Percentiles rank a stretch among this genome's conserved stretches.
Conservation (phyloP, 2,113 vertebrate species). For the Saguinus midas region DNA sequence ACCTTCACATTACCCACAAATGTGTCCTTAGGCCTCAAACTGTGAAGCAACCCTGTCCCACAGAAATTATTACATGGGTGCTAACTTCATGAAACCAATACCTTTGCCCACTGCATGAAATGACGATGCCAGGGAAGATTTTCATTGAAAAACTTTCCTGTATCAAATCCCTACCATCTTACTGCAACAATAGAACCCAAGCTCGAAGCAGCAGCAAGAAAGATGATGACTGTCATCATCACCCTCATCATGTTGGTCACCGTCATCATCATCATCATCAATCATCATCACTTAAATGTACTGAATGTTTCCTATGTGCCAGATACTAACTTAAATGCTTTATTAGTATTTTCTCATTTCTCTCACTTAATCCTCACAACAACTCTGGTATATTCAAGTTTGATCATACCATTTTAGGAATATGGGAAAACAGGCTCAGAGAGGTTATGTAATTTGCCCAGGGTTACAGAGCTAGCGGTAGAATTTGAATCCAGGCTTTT, state of each 20-base stretch:
- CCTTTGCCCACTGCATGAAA: not conserved
- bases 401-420: slow-evolving; percentile 7
- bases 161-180: slow-evolving; percentile 11
- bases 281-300: not conserved
- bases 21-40: not conserved
- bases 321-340: not conserved
- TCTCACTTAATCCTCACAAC: not conserved
- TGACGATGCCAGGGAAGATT: not conserved
- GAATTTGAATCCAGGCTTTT: not conserved
- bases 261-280: not conserved
- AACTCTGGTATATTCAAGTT: not conserved
- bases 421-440: not conserved
- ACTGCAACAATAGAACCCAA: not conserved
- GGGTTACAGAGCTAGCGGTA: not conserved
- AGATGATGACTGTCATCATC: not conserved
- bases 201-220: not conserved
- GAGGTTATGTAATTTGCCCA: not conserved
- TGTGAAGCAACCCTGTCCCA: not conserved
- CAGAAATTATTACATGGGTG: not conserved
- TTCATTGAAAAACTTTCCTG: not conserved
- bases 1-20: slow-evolving; percentile 9
- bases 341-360: not conserved
- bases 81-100: not conserved
- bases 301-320: not conserved
- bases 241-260: not conserved